Percentiles rank a stretch among this genome's conserved stretches.
Conservation (phyloP, 2,797 vertebrate genomes). For the Centropyge bicolor region DNA sequence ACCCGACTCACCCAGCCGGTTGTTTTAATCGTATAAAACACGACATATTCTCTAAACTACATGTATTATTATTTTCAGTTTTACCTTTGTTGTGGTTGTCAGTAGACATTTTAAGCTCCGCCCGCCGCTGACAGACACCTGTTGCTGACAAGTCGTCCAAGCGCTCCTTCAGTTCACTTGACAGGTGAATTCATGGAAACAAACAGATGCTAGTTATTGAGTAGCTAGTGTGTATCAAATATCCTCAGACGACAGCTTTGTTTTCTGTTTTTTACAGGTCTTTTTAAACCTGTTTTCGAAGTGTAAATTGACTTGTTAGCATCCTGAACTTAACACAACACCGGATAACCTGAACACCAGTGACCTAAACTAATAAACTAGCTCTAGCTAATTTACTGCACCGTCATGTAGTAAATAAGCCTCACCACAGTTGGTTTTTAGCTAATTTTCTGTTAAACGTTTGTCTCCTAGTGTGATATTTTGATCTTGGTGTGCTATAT, state of each 20-base stretch:
- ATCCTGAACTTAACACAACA: background rate
- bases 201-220: background rate
- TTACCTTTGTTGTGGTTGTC: background rate
- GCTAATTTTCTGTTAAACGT: background rate
- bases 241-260: constrained; percentile 20
- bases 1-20: constrained; percentile 66
- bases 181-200: constrained; percentile 73
- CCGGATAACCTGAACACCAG: background rate
- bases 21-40: constrained; percentile 38
- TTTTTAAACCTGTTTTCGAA: background rate
- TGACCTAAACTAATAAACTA: too few species aligned
- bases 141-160: constrained; percentile 68
- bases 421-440: too few species aligned
- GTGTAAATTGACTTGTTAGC: background rate
- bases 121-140: constrained; percentile 62
- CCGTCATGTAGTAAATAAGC: background rate
- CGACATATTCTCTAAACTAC: background rate
- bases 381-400: too few species aligned
- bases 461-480: background rate
- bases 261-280: background rate
- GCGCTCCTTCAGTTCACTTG: constrained; percentile 33
- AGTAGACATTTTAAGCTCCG: background rate
- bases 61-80: background rate
- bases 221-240: background rate
- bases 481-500: background rate